These are phyloP conservation scores for Nothocercus julius DNA, from an alignment of 2,113 vertebrate genomes.

Conservation along the genomic window DNA sequence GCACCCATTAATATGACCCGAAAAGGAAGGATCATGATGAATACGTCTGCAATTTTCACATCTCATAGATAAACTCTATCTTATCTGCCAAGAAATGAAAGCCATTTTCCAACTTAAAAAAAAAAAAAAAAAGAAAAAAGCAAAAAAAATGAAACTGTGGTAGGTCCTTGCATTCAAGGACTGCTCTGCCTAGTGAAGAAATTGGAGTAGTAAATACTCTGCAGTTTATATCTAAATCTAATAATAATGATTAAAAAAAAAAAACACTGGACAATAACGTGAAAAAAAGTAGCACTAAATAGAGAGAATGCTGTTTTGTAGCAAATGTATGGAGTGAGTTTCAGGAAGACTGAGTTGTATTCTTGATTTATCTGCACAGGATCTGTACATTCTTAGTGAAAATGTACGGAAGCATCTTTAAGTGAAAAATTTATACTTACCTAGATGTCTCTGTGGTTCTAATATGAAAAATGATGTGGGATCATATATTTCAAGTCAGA, in stretches of 20 bases:
- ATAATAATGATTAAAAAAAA: neutral
- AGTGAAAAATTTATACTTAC: neutral
- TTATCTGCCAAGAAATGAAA: conserved; percentile 44
- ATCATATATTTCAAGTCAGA: neutral
- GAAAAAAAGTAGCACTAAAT: neutral
- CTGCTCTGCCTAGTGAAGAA: neutral
- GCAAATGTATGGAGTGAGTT: neutral
- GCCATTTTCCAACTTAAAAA: neutral
- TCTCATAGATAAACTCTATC: conserved; percentile 53
- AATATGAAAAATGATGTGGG: neutral
- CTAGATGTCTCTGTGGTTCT: neutral
- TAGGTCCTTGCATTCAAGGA: conserved; percentile 15
- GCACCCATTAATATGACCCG: conserved; percentile 19
- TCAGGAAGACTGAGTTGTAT: neutral
- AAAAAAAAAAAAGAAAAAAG: neutral
- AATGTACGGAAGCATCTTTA: neutral
- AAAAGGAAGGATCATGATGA: conserved; percentile 46
- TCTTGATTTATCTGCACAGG: neutral
- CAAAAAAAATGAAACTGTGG: neutral
- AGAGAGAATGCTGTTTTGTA: neutral
- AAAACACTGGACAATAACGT: neutral
- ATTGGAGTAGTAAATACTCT: conserved; percentile 12
- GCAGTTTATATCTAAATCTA: conserved; percentile 4
- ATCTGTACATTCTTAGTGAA: neutral
- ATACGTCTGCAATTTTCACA: conserved; percentile 45